phyloP scores from a whole-genome alignment of 2,113 vertebrate genomes.

The Sinocyclocheilus anshuiensis region DNA sequence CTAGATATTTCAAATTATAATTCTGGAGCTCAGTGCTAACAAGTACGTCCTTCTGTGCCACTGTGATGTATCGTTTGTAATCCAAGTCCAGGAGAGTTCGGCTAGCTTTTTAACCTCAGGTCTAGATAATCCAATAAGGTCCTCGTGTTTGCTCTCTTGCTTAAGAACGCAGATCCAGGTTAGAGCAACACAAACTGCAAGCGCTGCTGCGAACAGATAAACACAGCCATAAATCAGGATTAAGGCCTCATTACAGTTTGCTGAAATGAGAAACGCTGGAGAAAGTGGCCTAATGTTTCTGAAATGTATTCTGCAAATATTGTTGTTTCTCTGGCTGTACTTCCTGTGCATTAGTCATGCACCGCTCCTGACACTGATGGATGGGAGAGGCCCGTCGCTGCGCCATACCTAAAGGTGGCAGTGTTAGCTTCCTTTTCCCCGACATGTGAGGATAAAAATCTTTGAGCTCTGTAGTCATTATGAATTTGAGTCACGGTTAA shows the following conservation, averaged over 20 bases:
- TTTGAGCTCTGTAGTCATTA: constrained; percentile 32
- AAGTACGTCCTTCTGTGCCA: not conserved
- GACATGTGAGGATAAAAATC: not conserved
- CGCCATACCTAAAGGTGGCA: constrained; percentile 67
- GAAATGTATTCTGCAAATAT: constrained; percentile 79
- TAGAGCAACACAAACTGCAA: constrained; percentile 52
- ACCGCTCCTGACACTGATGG: constrained; percentile 78
- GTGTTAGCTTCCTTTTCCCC: constrained; percentile 65
- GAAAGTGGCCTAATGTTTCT: constrained; percentile 64
- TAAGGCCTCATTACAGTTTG: constrained; percentile 54
- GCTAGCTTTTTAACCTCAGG: not conserved
- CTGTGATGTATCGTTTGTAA: not conserved
- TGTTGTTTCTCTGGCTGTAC: constrained; percentile 80
- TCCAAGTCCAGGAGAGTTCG: not conserved
- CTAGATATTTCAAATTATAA: not conserved
- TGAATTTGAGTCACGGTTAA: constrained; percentile 63
- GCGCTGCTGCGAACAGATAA: constrained; percentile 48
- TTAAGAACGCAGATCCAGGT: constrained; percentile 48
- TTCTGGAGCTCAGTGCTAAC: not conserved
- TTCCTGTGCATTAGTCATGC: constrained; percentile 83
- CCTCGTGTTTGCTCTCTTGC: not conserved
- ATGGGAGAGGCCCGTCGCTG: too few species aligned
- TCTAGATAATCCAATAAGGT: constrained; percentile 6
- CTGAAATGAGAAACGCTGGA: constrained; percentile 59
- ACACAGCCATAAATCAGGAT: constrained; percentile 73